Evolutionary conservation across 2,797 vertebrate genomes (phyloP).

Genomic region (Acanthurus lineatus): DNA sequence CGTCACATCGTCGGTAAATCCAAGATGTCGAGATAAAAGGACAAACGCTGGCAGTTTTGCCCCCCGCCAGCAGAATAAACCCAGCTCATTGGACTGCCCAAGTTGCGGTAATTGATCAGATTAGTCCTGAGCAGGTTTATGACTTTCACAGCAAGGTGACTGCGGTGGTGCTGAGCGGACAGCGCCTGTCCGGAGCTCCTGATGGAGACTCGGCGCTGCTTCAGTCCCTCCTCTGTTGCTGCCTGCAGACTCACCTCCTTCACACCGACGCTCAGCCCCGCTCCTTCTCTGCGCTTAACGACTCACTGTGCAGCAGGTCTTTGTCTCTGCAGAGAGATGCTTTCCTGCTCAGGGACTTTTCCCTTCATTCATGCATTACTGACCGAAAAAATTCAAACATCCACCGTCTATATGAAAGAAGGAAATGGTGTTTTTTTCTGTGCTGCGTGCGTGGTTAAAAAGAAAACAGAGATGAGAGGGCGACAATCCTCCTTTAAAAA

Average conservation of each 20-base stretch:
- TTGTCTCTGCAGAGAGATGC: conserved; percentile 65
- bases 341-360: conserved; percentile 32
- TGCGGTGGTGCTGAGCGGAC: conserved; percentile 84
- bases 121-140: conserved; percentile 54
- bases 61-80: conserved; percentile 25
- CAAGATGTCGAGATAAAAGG: conserved; percentile 70
- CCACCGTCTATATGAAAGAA: not conserved
- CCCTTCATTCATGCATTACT: conserved; percentile 36
- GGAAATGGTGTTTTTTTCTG: not conserved
- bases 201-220: conserved; percentile 37
- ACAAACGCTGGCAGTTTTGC: conserved; percentile 19
- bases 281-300: conserved; percentile 38
- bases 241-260: conserved; percentile 77
- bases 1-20: conserved; percentile 76
- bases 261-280: conserved; percentile 63
- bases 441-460: conserved; percentile 19
- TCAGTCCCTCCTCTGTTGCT: conserved; percentile 62
- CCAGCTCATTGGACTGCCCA: conserved; percentile 56
- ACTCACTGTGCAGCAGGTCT: conserved; percentile 62
- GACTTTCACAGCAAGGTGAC: conserved; percentile 85
- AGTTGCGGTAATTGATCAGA: conserved; percentile 54
- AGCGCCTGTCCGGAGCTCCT: conserved; percentile 69
- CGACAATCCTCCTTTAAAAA: conserved; percentile 41
- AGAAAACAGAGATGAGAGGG: conserved; percentile 39
- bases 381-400: conserved; percentile 5